These are phyloP conservation scores for Diplodus puntazzo DNA, from an alignment of 2,797 vertebrate species.

Conservation along the genomic window DNA sequence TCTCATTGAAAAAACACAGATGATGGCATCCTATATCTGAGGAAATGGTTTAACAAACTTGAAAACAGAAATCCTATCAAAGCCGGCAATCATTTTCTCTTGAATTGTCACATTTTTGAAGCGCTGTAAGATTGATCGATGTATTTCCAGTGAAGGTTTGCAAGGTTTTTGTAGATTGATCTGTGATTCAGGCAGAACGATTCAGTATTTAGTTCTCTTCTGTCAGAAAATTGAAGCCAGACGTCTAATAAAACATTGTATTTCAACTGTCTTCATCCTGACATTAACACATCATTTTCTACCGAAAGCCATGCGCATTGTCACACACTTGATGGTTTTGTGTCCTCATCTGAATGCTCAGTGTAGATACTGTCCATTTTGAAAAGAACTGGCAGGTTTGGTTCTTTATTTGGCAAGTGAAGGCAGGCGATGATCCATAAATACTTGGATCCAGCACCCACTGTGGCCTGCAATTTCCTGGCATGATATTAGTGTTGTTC, in stretches of 20 bases:
- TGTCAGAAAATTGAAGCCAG: conserved; percentile 6
- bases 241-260: background rate
- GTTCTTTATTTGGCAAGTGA: conserved; percentile 6
- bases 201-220: conserved; percentile 5
- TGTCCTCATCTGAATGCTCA: background rate
- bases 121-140: conserved; percentile 11
- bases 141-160: conserved; percentile 13
- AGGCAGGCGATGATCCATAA: conserved; percentile 5
- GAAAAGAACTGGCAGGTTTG: background rate
- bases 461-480: conserved; percentile 25
- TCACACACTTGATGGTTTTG: background rate
- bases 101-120: background rate
- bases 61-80: conserved; percentile 3
- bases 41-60: conserved; percentile 1
- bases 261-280: background rate
- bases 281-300: background rate
- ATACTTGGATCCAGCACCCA: conserved; percentile 18
- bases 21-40: background rate
- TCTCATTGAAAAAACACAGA: conserved; percentile 7
- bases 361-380: background rate
- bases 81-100: conserved; percentile 22
- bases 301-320: background rate
- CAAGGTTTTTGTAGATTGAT: background rate
- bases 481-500: conserved; percentile 6
- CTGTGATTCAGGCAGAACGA: background rate